Base-by-base conservation (phyloP, 1,140 invertebrate genomes). In the Dendrolimus punctatus region DNA sequence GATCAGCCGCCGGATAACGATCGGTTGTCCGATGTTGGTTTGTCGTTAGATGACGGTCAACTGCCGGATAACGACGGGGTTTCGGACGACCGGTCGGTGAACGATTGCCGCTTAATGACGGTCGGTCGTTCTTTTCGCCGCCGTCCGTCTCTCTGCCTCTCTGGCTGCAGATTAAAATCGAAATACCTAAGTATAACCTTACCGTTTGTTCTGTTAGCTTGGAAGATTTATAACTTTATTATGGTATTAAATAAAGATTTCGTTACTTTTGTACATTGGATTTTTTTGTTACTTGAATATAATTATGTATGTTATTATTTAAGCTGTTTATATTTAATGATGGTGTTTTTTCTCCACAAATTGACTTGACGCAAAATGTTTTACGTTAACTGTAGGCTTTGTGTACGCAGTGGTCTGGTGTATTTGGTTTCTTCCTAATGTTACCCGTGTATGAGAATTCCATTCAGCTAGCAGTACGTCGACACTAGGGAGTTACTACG, bases 191-290 rank as follows among this genome's bases (percentile, higher is more conserved):
- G 57, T 61, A 58, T 58, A 58, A 63, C 63, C 62, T 53, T 66
- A 67, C 64, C 65, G 62, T 72, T 65, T 68, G 71, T 79, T 79
- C 72, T 73, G 73, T 78, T 75, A 69, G 66, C 66, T 73, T 69
- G 66, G 71, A 73, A 76, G 68, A 71, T 73, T 68, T 76, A 72
- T 71, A 73, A 67, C 69, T 70, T 72, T 70, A 73, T 70, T 71
- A 62, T 71, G 76, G 71, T 78, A 75, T 79, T 77, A 67, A 66
- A 78, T 75, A 73, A 74, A 71, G 55, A 73, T 78, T 75, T 68
- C 71, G 73, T 84, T 81, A 83, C 68, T 80, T 83, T 85, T 85
- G 80, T 86, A 86, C 76, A 84, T 84, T 85, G 68, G 62, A 80
- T 71, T 80, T 83, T 51, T 69, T 79, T 80, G 74, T 78, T 78